Evolutionary conservation across 1,140 invertebrate species (phyloP).

Genomic region (Lutraria rhynchaena): DNA sequence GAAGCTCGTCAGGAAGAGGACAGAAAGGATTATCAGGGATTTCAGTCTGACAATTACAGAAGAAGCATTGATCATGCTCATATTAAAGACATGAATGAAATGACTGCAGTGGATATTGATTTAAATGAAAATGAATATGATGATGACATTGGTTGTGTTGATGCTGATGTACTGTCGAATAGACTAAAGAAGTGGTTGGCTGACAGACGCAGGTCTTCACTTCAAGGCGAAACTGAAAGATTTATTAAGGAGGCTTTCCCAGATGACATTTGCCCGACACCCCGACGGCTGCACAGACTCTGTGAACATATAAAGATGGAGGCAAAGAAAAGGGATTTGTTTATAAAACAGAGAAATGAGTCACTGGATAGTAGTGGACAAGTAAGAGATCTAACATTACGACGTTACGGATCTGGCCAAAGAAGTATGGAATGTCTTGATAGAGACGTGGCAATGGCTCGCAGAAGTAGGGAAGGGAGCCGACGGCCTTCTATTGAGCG

Average conservation of each 20-base stretch:
- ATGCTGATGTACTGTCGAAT: neutral
- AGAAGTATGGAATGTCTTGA: too few relatives aligned
- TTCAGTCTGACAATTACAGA: neutral
- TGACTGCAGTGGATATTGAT: slow-evolving; percentile 19
- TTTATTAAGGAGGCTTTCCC: slow-evolving; percentile 20
- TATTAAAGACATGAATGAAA: neutral
- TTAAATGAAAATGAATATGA: neutral
- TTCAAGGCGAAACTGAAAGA: slow-evolving; percentile 12
- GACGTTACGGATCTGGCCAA: too few relatives aligned
- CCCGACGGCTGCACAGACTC: too few relatives aligned
- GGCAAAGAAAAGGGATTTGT: too few relatives aligned
- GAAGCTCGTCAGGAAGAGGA: neutral
- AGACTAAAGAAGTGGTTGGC: slow-evolving; percentile 24
- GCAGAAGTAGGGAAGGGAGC: too few relatives aligned
- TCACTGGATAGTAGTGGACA: too few relatives aligned
- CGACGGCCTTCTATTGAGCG: too few relatives aligned
- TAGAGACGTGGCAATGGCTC: too few relatives aligned
- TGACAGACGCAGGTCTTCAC: neutral
- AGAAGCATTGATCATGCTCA: slow-evolving; percentile 2
- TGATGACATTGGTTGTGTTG: neutral
- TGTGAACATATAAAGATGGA: too few relatives aligned
- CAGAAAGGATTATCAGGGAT: neutral
- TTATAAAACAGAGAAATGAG: too few relatives aligned
- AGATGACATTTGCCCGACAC: neutral
- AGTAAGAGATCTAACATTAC: too few relatives aligned